Evolutionary conservation across 2,888 invertebrate species (phyloP), one percentile per base, ranked within the genome.

Genomic region (Epinotia ramella): DNA sequence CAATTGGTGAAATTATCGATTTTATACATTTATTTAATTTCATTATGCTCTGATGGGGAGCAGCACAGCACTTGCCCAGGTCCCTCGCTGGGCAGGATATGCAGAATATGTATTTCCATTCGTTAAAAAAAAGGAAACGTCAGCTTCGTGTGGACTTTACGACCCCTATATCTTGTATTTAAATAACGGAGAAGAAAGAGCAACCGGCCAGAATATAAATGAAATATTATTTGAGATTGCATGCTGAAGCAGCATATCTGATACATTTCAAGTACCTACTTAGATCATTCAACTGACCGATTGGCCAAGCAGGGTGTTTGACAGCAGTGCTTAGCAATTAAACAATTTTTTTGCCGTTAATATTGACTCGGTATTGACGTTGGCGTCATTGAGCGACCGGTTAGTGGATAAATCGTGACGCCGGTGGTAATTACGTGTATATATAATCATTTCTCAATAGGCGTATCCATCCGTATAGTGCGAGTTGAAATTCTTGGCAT

Each of bases 371-470:
- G 44, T 57, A 68, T 53, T 33, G 66, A 69, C 59, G n/a, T 59
- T 46, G 69, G 9, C n/a, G 69, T 69, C 69, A 69, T 69, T 69
- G 69, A 69, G 6, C 16, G 59, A 71, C 70, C 70, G 70, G 70
- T 71, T 71, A 53, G 20, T 18, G 53, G 62, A 49, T 63, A 53
- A 71, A 71, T 71, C 70, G 53, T 71, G 70, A 62, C 33, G 40
- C 69, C 24, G 9, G n/a, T 20, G 13, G 59, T 69, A 28, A 46
- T 60, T 60, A 60, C 24, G 18, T 60, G 53, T 53, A 24, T 24
- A 24, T 2, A 24, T 2, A 33, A 53, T 53, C 44, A 20, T 60
- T 69, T 69, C 68, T 24, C n/a, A 69, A 69, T 60, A 46, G 46
- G 5, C 24, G 13, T 60, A 44, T 40, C 12, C 12, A 12, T 46